These are phyloP conservation scores for Brachionus koreanus DNA, from an alignment of 1,140 invertebrate genomes.

Conservation along the genomic window DNA sequence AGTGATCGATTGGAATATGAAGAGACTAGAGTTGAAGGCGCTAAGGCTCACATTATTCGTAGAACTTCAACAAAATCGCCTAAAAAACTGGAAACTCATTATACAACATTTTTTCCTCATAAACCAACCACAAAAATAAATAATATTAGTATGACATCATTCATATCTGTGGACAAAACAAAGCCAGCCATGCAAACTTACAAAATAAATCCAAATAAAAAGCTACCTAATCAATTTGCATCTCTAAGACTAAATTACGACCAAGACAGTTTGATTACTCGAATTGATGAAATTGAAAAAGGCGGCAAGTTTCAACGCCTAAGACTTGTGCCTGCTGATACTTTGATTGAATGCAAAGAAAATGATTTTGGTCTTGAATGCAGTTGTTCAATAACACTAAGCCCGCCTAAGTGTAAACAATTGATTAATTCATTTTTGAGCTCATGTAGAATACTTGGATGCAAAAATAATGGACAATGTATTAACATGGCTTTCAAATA, in stretches of 20 bases:
- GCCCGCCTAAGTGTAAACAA: constrained; percentile 43
- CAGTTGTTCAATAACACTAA: constrained; percentile 42
- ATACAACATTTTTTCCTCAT: constrained; percentile 23
- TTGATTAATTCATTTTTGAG: constrained; percentile 44
- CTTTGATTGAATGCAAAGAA: constrained; percentile 44
- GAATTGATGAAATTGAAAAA: constrained; percentile 18
- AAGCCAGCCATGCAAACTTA: constrained; percentile 37
- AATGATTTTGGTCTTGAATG: constrained; percentile 44
- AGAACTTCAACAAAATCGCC: neutral
- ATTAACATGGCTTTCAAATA: constrained; percentile 43
- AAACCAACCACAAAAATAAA: neutral
- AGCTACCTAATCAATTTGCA: constrained; percentile 37
- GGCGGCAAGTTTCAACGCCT: constrained; percentile 37
- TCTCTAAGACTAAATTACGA: constrained; percentile 40
- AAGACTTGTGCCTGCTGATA: constrained; percentile 34
- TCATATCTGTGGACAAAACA: constrained; percentile 13
- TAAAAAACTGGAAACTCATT: neutral
- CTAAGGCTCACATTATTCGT: neutral
- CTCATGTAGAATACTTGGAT: constrained; percentile 28
- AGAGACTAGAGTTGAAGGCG: neutral
- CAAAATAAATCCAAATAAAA: constrained; percentile 39
- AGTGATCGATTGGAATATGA: neutral
- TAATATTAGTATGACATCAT: neutral
- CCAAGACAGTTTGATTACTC: neutral
- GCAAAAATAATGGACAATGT: constrained; percentile 43